Evolutionary conservation across 2,888 invertebrate species (phyloP), one percentile per base, ranked within the genome.

Genomic region (Drepana falcataria): DNA sequence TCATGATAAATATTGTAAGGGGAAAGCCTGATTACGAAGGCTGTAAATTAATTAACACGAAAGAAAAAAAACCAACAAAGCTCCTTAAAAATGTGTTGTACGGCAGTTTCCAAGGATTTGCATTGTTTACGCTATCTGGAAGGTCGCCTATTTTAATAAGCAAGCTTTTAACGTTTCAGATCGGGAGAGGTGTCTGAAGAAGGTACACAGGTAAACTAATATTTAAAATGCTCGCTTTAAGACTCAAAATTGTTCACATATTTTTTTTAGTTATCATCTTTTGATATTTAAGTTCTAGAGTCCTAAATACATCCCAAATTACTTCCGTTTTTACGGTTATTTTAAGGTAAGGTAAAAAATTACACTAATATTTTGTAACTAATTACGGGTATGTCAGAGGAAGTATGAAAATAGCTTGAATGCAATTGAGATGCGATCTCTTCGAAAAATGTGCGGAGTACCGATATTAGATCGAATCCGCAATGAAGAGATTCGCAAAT

Each of bases 71-170:
- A 44, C 6, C 44, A 44, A 44, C 44, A 6, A 44, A 44, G 7
- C 44, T 44, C 44, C 9, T 44, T 9, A 9, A 9, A 44, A 53
- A 48, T 53, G 40, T 47, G 41, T 48, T 49, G 40, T 41, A 35
- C 47, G 48, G 48, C 35, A 47, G 47, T 55, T 53, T 53, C 48
- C 53, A 35, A 35, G 37, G 40, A 49, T 51, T 48, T 41, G 51
- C 49, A 41, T 53, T 51, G 41, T 47, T 53, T 48, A 35, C 49
- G 44, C 48, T 33, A 21, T 47, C 40, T 47, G 51, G 35, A 53
- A 53, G 53, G 53, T 56, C 44, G 6, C 9, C 44, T 9, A 35
- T 44, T 35, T 53, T 44, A n/a, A 37, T 48, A 41, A 49, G 55
- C 2, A 48, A 6, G 40, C 33, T 3, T 51, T 54, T 0, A 44